Conservation (phyloP, 1,140 invertebrate species). For the Drosophila kurseongensis region DNA sequence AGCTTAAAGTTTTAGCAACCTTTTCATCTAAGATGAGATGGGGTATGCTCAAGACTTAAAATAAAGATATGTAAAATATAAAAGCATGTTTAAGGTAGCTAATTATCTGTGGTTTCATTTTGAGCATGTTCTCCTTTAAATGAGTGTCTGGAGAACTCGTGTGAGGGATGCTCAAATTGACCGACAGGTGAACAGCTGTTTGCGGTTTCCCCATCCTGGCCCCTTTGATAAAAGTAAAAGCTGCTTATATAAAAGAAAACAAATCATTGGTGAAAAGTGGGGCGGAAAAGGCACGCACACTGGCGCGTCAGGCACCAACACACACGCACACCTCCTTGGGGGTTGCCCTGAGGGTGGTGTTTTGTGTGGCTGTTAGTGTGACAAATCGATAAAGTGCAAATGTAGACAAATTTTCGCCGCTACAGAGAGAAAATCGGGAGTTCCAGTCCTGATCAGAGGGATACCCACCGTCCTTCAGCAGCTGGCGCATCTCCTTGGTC, state of each 20-base stretch:
- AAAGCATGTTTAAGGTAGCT: no score
- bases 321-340: constrained; percentile 32
- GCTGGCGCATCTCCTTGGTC: constrained; percentile 94
- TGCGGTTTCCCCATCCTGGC: not conserved
- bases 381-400: constrained; percentile 80
- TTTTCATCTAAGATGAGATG: no score
- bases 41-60: no score
- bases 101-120: no score
- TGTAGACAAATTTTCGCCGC: constrained; percentile 73
- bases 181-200: constrained; percentile 58
- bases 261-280: constrained; percentile 38
- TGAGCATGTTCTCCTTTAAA: not conserved
- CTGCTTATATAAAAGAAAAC: constrained; percentile 56
- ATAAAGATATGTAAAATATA: no score
- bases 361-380: constrained; percentile 14
- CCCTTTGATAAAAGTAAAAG: constrained; percentile 42
- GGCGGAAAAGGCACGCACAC: constrained; percentile 39
- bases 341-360: constrained; percentile 32
- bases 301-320: constrained; percentile 30
- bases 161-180: not conserved
- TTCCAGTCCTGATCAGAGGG: not conserved
- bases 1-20: no score
- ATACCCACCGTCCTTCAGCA: constrained; percentile 92
- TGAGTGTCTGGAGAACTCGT: not conserved
- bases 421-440: not conserved